These are phyloP conservation scores for Alaudala cheleensis DNA, from an alignment of 2,113 vertebrate species.

Conservation along the genomic window DNA sequence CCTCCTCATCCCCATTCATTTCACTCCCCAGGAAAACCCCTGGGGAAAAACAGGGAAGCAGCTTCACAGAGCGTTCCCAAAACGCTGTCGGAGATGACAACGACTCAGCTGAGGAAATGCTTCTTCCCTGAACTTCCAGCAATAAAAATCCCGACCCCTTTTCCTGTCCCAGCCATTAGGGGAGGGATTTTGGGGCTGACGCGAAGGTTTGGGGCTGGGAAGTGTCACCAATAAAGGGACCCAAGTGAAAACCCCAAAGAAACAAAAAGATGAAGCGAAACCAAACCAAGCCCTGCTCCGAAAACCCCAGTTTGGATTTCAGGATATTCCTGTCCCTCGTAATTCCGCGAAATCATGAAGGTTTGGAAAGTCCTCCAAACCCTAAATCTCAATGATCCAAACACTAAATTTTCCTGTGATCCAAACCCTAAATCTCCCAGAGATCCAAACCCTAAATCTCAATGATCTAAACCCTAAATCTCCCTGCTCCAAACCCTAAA, in stretches of 20 bases:
- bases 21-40: background rate
- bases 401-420: too few relatives aligned
- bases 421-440: background rate
- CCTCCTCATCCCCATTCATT: background rate
- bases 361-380: background rate
- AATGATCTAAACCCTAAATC: background rate
- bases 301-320: rapidly evolving
- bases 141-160: rapidly evolving
- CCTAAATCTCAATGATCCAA: background rate
- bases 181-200: background rate
- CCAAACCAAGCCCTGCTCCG: rapidly evolving
- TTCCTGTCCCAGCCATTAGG: background rate
- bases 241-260: background rate
- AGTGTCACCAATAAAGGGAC: background rate
- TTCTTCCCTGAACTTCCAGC: background rate
- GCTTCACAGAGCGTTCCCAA: background rate
- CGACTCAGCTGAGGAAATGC: rapidly evolving
- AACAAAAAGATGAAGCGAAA: rapidly evolving
- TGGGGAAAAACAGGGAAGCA: background rate
- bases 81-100: background rate
- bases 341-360: rapidly evolving
- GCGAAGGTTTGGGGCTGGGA: background rate
- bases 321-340: background rate
- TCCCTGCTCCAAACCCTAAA: background rate
- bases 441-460: background rate